A percentile compares a stretch with the other conserved stretches of the same genome.
Conservation (phyloP, 2,797 vertebrate genomes). For the Gymnothorax reevesii region DNA sequence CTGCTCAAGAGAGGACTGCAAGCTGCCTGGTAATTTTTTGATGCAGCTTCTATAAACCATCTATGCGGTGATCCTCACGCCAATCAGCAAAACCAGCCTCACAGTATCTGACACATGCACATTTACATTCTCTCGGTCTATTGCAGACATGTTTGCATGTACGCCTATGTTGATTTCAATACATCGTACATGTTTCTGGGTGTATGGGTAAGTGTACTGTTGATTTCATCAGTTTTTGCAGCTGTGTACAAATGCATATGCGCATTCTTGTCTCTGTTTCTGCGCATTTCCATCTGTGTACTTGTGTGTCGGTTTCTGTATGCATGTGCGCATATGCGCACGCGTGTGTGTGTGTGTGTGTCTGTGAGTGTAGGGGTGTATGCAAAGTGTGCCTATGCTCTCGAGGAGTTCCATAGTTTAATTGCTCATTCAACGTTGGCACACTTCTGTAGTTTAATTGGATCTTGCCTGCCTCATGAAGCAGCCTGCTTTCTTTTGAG, state of each 20-base stretch:
- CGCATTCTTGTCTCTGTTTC: background rate
- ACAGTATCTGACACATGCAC: background rate
- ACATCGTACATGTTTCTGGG: background rate
- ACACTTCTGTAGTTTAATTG: background rate
- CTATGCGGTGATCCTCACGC: background rate
- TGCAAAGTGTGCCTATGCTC: background rate
- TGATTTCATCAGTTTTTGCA: background rate
- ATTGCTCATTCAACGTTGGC: background rate
- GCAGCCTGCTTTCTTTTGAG: background rate
- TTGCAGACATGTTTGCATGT: background rate
- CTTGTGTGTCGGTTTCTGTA: background rate
- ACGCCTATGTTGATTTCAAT: too few relatives aligned
- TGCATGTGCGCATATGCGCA: background rate
- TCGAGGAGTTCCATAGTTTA: background rate
- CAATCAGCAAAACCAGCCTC: background rate
- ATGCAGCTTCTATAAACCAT: background rate
- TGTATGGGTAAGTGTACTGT: background rate
- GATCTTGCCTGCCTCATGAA: background rate
- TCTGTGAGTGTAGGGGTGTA: background rate
- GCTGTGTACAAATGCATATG: background rate
- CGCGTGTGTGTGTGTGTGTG: background rate
- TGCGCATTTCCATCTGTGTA: background rate
- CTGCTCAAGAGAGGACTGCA: background rate
- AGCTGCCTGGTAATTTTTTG: background rate
- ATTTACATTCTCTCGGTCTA: too few relatives aligned